phyloP scores from a whole-genome alignment of 1,140 invertebrate genomes.

The Venustaconcha ellipsiformis region DNA sequence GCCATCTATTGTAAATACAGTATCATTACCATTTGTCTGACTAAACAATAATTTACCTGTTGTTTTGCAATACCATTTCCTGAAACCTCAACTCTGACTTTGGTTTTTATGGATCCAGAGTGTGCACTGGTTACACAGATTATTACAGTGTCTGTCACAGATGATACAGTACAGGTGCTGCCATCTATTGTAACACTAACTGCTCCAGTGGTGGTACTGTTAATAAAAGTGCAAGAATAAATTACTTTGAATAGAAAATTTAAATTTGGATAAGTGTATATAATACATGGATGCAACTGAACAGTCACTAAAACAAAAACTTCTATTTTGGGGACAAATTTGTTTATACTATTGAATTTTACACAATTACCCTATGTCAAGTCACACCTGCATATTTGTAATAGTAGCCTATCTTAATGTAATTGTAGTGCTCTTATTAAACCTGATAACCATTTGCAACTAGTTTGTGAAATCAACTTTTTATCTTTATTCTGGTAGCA shows the following conservation, averaged over 20 bases:
- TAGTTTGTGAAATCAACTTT: too few relatives aligned
- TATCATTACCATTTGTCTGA: too few relatives aligned
- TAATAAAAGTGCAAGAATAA: background rate
- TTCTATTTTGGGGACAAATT: background rate
- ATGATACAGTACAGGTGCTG: conserved; percentile 31
- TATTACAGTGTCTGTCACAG: conserved; percentile 34
- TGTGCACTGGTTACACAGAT: conserved; percentile 41
- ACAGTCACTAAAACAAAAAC: conserved; percentile 4
- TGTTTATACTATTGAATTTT: background rate
- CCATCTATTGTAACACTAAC: conserved; percentile 41
- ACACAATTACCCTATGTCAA: background rate
- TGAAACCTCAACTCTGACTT: conserved; percentile 37
- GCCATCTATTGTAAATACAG: too few relatives aligned
- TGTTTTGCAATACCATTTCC: conserved; percentile 40
- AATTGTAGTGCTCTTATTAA: too few relatives aligned
- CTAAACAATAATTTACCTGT: conserved; percentile 19
- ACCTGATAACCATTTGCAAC: too few relatives aligned
- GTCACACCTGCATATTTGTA: too few relatives aligned
- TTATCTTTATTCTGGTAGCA: too few relatives aligned
- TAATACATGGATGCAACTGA: background rate
- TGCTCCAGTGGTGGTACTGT: conserved; percentile 23
- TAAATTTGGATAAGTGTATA: background rate
- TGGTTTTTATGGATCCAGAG: conserved; percentile 23
- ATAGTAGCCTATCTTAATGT: too few relatives aligned
- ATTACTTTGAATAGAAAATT: background rate